Percentiles rank a stretch among this genome's conserved stretches.
These are phyloP conservation scores for Galerucella nymphaeae DNA, from an alignment of 2,888 invertebrate species.

Conservation along the genomic window DNA sequence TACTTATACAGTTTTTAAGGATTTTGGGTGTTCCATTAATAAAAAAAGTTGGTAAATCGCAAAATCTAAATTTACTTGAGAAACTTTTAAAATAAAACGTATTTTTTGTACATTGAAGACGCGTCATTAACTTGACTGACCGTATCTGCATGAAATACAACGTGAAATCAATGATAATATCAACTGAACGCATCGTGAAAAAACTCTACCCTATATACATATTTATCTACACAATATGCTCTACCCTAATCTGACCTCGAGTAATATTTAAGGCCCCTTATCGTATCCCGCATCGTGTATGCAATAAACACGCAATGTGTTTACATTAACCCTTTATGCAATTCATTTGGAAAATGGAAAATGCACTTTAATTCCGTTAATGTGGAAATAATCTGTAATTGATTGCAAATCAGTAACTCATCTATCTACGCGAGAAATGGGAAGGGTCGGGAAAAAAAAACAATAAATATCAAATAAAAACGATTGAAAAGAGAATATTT, in stretches of 20 bases:
- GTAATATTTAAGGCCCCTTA: constrained; percentile 54
- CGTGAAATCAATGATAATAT: background rate
- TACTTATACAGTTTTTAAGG: too few relatives aligned
- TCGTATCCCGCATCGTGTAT: constrained; percentile 49
- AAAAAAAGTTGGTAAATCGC: too few relatives aligned
- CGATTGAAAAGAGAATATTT: too few relatives aligned
- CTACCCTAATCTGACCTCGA: constrained; percentile 55
- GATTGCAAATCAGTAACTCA: constrained; percentile 47
- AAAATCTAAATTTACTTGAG: too few relatives aligned
- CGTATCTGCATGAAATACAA: constrained; percentile 1
- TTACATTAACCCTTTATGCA: constrained; percentile 52
- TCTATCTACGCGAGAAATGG: constrained; percentile 34
- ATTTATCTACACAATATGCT: constrained; percentile 34
- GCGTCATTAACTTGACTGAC: background rate
- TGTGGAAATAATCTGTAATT: constrained; percentile 47
- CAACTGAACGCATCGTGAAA: constrained; percentile 5
- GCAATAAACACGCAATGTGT: constrained; percentile 48
- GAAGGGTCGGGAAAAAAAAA: constrained; percentile 3
- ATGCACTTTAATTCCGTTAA: constrained; percentile 50
- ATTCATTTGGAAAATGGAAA: constrained; percentile 52
- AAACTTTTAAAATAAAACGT: too few relatives aligned
- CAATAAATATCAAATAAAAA: too few relatives aligned
- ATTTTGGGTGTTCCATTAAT: too few relatives aligned
- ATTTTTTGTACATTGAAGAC: background rate
- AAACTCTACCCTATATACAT: constrained; percentile 1